Evolutionary conservation across 64 coral and sea anemone species (phyloP).

Genomic region (Platygyra sinensis): DNA sequence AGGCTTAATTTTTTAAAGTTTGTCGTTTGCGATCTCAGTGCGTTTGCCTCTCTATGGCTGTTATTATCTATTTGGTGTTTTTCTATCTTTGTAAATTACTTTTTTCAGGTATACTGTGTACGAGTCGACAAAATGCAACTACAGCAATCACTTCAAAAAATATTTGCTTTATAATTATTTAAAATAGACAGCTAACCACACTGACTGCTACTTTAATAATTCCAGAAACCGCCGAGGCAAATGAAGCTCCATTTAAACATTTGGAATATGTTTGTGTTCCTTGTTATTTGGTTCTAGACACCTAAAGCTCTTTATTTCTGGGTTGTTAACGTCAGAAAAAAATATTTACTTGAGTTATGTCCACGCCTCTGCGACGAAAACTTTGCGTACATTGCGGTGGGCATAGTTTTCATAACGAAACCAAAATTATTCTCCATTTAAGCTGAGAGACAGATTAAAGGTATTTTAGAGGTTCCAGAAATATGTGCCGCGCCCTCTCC

Average conservation of each 20-base stretch:
- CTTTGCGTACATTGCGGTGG: slow-evolving; percentile 1
- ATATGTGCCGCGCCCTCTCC: background rate
- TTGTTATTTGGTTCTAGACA: background rate
- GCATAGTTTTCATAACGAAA: background rate
- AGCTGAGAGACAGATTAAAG: background rate
- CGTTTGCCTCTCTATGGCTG: no score
- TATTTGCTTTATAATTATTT: no score
- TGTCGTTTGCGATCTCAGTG: no score
- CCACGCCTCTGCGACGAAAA: background rate
- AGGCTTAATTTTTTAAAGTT: no score
- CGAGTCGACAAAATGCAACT: no score
- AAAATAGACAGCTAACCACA: no score
- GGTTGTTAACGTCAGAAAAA: background rate
- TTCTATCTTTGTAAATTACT: no score
- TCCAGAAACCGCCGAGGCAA: no score
- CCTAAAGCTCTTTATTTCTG: background rate
- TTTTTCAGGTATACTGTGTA: no score
- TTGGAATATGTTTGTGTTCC: background rate
- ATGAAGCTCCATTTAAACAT: background rate
- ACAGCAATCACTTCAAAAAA: no score
- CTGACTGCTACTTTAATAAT: no score
- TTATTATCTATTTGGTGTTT: no score
- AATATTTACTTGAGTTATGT: background rate
- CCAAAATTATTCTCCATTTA: background rate
- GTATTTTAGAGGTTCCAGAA: background rate